Conservation (phyloP, 2,113 vertebrate genomes). For the Crotalus helleri region DNA sequence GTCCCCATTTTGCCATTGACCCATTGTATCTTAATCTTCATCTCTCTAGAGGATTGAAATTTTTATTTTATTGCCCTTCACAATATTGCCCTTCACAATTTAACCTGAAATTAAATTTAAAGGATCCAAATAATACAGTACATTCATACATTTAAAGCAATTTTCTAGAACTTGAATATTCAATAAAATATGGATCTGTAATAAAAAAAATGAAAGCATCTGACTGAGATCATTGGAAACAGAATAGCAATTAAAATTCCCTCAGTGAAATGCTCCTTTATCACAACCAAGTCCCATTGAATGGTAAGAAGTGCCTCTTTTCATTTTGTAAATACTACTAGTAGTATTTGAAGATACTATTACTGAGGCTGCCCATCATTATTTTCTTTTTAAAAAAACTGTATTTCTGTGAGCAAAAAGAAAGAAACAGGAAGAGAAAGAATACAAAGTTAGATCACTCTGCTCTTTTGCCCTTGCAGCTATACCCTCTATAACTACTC, state of each 20-base stretch:
- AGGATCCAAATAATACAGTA: background rate
- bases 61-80: background rate
- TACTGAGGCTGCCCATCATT: background rate
- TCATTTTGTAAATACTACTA: background rate
- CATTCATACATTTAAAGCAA: background rate
- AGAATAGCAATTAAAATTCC: background rate
- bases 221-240: background rate
- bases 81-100: background rate
- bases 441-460: conserved; percentile 3
- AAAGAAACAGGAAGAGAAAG: background rate
- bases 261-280: background rate
- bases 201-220: background rate
- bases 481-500: background rate
- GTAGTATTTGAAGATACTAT: background rate
- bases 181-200: background rate
- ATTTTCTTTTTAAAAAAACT: background rate
- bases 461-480: background rate
- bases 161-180: background rate
- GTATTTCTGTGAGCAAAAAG: background rate
- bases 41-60: background rate
- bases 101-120: background rate
- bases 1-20: background rate
- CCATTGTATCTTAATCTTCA: background rate
- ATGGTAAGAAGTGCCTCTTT: background rate
- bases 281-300: background rate